A percentile compares a stretch with the other conserved stretches of the same genome.
Conservation (phyloP, 2,888 invertebrate species). For the Cataglyphis altisquamis region DNA sequence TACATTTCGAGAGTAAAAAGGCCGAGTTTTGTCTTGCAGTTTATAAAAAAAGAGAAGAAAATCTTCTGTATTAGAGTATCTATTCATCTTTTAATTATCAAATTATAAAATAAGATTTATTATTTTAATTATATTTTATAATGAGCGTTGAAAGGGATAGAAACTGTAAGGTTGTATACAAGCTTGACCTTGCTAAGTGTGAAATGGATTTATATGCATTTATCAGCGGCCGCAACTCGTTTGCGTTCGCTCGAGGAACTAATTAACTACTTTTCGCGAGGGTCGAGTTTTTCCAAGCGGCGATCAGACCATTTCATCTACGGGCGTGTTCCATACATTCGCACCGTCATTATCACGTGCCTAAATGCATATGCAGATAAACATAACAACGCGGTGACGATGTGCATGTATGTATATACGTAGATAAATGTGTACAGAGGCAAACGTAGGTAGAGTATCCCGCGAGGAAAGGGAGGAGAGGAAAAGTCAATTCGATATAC, state of each 20-base stretch:
- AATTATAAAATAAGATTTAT: background rate
- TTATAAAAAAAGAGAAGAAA: background rate
- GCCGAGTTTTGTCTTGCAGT: background rate
- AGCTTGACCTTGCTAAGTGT: conserved; percentile 5
- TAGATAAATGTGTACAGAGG: conserved; percentile 13
- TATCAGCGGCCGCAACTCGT: conserved; percentile 61
- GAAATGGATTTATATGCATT: conserved; percentile 59
- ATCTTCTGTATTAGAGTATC: background rate
- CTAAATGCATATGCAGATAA: conserved; percentile 3
- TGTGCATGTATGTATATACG: background rate
- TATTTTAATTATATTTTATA: background rate
- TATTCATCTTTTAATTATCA: background rate
- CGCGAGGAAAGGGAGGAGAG: background rate
- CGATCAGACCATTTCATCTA: conserved; percentile 41
- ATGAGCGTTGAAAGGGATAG: background rate
- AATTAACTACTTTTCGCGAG: conserved; percentile 63
- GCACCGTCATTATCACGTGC: conserved; percentile 17
- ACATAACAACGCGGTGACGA: background rate
- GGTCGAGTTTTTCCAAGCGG: conserved; percentile 36
- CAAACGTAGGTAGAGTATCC: background rate
- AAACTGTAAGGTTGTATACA: conserved; percentile 17
- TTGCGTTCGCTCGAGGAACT: conserved; percentile 33
- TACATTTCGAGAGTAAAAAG: background rate
- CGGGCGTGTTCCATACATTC: background rate
- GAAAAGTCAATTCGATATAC: conserved; percentile 58